A percentile compares a stretch with the other conserved stretches of the same genome.
phyloP scores from a whole-genome alignment of 2,797 vertebrate species.

The Halcyon leucocephala region DNA sequence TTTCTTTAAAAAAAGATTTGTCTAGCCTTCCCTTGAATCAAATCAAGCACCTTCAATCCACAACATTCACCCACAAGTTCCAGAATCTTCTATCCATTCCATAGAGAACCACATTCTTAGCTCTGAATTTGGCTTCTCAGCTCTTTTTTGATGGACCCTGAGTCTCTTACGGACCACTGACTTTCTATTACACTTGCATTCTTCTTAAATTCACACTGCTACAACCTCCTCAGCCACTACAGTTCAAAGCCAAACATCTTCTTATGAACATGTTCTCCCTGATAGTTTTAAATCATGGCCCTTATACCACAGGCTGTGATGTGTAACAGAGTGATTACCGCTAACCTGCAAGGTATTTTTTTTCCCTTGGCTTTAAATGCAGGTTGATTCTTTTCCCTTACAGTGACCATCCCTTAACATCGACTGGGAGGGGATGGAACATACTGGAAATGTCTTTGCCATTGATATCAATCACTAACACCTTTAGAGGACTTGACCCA shows the following conservation, averaged over 20 bases:
- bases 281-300: neutral
- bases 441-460: neutral
- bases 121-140: neutral
- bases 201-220: neutral
- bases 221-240: neutral
- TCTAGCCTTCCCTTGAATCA: neutral
- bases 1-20: neutral
- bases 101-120: neutral
- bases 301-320: neutral
- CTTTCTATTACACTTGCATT: neutral
- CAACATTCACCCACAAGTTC: neutral
- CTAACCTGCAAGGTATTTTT: accelerated
- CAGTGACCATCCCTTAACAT: neutral
- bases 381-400: neutral
- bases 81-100: neutral
- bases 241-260: neutral
- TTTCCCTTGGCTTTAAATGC: neutral
- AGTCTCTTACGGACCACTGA: neutral
- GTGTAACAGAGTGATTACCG: neutral
- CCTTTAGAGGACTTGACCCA: neutral
- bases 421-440: neutral
- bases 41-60: neutral
- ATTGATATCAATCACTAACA: neutral
- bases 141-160: neutral
- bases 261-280: neutral